phyloP scores from a whole-genome alignment of 2,113 vertebrate genomes.

The Isurus oxyrinchus region DNA sequence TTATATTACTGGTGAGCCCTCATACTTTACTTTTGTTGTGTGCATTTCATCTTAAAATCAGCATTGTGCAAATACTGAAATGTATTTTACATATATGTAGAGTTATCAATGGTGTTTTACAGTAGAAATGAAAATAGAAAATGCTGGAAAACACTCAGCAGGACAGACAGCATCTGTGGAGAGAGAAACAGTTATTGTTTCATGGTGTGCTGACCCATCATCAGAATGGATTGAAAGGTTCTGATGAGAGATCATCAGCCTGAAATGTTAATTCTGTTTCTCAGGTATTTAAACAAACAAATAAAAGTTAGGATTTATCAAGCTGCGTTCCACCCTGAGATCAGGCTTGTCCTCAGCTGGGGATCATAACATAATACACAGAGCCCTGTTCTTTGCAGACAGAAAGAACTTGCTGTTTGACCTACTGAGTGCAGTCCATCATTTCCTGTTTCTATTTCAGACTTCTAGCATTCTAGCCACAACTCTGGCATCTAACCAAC shows the following conservation, averaged over 20 bases:
- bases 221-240: background rate
- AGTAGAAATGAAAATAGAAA: background rate
- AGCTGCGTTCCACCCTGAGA: too few species aligned
- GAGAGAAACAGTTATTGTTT: background rate
- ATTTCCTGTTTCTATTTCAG: background rate
- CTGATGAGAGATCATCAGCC: background rate
- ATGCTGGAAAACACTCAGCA: background rate
- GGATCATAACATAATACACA: too few species aligned
- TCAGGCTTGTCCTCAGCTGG: too few species aligned
- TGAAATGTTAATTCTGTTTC: background rate
- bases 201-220: background rate
- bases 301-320: too few species aligned
- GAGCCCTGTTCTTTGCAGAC: too few species aligned
- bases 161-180: background rate
- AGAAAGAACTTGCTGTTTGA: background rate
- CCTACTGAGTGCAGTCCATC: background rate
- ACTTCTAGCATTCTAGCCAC: background rate
- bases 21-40: background rate
- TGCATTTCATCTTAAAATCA: background rate
- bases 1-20: slow-evolving; percentile 58
- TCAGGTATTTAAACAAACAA: background rate
- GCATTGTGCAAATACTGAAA: background rate
- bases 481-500: background rate
- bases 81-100: background rate
- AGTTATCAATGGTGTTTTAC: background rate